Conservation (phyloP, 2,113 vertebrate species). For the Siniperca chuatsi region DNA sequence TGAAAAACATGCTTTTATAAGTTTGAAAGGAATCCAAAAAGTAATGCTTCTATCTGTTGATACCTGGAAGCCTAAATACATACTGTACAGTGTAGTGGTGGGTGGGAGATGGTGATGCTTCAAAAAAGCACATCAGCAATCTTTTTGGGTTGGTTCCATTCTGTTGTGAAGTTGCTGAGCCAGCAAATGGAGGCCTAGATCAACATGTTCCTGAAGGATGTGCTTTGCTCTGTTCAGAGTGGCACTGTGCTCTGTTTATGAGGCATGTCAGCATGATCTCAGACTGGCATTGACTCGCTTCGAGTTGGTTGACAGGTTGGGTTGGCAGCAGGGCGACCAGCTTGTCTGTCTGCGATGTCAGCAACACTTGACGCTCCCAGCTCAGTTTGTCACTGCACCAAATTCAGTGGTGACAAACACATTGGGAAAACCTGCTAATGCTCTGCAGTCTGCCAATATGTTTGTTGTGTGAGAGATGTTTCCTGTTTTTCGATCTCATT, state of each 20-base stretch:
- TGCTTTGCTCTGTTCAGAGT: conserved; percentile 3
- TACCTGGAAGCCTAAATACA: neutral
- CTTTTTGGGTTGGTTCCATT: conserved; percentile 27
- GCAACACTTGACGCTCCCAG: conserved; percentile 59
- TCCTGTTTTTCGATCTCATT: neutral
- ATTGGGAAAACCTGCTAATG: conserved; percentile 26
- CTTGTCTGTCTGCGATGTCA: conserved; percentile 67
- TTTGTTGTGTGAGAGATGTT: conserved; percentile 19
- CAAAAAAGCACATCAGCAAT: conserved; percentile 24
- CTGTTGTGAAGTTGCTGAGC: conserved; percentile 52
- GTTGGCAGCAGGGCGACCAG: conserved; percentile 56
- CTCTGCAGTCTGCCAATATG: conserved; percentile 13
- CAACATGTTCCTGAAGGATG: conserved; percentile 31
- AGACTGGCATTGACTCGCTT: conserved; percentile 31
- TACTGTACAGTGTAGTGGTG: neutral
- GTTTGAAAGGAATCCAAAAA: neutral
- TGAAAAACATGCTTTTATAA: no score
- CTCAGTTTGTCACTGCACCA: conserved; percentile 30
- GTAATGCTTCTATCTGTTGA: neutral
- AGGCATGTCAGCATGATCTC: conserved; percentile 48
- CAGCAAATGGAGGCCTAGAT: conserved; percentile 21
- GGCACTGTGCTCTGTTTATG: conserved; percentile 19
- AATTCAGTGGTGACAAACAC: conserved; percentile 38
- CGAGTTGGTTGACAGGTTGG: conserved; percentile 62
- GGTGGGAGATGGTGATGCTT: neutral